These are phyloP conservation scores for Galagoides demidoff DNA, from an alignment of 2,797 vertebrate genomes.

Conservation along the genomic window DNA sequence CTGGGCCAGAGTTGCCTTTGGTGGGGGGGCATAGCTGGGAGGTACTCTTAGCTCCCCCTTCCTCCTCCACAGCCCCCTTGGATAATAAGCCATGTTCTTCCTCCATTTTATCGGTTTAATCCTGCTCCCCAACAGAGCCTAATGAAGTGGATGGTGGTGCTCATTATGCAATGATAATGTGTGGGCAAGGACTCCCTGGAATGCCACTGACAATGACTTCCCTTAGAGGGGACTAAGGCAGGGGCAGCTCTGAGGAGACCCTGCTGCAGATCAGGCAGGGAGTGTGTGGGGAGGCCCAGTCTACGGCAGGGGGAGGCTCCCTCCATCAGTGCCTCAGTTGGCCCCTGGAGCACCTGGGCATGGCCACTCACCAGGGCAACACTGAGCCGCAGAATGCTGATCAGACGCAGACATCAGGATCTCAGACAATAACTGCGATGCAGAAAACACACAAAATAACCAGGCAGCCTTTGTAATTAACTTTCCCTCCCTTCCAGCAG, in stretches of 20 bases:
- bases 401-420: slow-evolving; percentile 40
- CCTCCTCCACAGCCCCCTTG: neutral
- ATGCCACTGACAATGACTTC: neutral
- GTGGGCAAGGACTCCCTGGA: slow-evolving; percentile 75
- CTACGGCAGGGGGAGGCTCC: neutral
- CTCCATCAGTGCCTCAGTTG: neutral
- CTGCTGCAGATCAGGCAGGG: neutral
- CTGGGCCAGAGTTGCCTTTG: neutral
- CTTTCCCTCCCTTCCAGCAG: slow-evolving; percentile 78
- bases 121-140: slow-evolving; percentile 77
- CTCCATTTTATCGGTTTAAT: slow-evolving; percentile 73
- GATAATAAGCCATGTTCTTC: slow-evolving; percentile 65
- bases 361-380: neutral
- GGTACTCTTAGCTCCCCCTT: neutral
- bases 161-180: slow-evolving; percentile 73
- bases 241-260: neutral
- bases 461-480: slow-evolving; percentile 82
- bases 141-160: slow-evolving; percentile 77
- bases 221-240: slow-evolving; percentile 8
- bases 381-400: neutral
- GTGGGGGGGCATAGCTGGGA: neutral
- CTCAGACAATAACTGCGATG: slow-evolving; percentile 43
- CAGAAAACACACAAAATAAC: slow-evolving; percentile 73
- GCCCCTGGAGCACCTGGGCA: neutral
- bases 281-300: neutral